Evolutionary conservation across 1,140 invertebrate species (phyloP).

Genomic region (Dreissena polymorpha): DNA sequence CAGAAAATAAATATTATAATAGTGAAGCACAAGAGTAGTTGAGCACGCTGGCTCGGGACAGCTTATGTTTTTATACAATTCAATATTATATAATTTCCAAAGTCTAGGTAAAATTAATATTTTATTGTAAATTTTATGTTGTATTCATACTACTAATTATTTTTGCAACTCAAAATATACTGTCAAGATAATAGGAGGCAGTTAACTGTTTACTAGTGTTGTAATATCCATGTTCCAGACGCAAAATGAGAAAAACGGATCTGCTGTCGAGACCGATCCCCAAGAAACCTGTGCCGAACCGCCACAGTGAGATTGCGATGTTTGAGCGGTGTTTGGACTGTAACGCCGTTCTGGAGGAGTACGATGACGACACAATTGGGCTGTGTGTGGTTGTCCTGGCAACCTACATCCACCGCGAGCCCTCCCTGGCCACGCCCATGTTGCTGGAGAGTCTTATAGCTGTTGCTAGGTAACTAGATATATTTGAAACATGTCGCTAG

Average conservation of each 20-base stretch:
- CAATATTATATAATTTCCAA: too few species aligned
- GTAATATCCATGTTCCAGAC: slow-evolving; percentile 41
- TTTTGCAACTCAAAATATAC: too few species aligned
- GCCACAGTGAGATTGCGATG: slow-evolving; percentile 73
- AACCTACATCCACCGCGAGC: slow-evolving; percentile 97
- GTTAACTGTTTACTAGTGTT: too few species aligned
- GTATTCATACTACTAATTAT: too few species aligned
- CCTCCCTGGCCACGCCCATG: slow-evolving; percentile 93
- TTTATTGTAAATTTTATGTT: too few species aligned
- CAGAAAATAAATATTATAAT: too few species aligned
- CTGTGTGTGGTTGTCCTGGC: slow-evolving; percentile 95
- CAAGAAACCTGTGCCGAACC: slow-evolving; percentile 62
- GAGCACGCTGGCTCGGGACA: too few species aligned
- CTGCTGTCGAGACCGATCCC: slow-evolving; percentile 66
- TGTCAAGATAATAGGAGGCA: too few species aligned
- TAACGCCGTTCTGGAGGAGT: slow-evolving; percentile 91
- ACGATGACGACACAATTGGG: slow-evolving; percentile 97
- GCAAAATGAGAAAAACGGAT: slow-evolving; percentile 73
- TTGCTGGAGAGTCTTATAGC: slow-evolving; percentile 93
- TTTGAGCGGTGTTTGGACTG: slow-evolving; percentile 80
- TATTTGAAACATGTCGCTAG: not conserved
- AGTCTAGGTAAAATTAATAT: too few species aligned
- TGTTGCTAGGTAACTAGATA: slow-evolving; percentile 87
- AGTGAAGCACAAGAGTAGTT: too few species aligned
- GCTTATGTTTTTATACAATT: too few species aligned